These are phyloP conservation scores for Apteryx mantelli DNA, from an alignment of 2,113 vertebrate species.

Conservation along the genomic window DNA sequence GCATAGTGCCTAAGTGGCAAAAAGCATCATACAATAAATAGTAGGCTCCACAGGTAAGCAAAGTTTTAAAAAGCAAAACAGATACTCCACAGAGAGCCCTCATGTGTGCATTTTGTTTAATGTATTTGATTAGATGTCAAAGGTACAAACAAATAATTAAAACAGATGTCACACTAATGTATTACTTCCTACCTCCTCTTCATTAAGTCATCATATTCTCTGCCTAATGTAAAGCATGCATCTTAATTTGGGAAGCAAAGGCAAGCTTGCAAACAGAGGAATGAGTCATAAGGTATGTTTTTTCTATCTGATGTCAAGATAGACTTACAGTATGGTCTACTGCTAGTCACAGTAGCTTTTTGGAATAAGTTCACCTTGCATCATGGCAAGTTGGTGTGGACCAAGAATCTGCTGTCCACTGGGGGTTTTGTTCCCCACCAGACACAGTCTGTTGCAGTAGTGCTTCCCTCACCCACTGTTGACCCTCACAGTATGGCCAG, in stretches of 20 bases:
- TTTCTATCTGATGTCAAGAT: not conserved
- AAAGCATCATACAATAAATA: slow-evolving; percentile 41
- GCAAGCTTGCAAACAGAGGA: not conserved
- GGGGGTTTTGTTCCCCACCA: not conserved
- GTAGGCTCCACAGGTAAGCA: slow-evolving; percentile 43
- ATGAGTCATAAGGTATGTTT: not conserved
- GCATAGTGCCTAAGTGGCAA: slow-evolving; percentile 31
- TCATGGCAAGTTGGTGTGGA: not conserved
- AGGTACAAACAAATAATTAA: not conserved
- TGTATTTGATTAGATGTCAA: not conserved
- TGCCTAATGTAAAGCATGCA: not conserved
- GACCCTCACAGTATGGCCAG: not conserved
- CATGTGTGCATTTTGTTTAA: not conserved
- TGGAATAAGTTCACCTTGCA: not conserved
- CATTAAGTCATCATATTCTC: not conserved
- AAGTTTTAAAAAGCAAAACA: not conserved
- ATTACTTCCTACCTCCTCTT: not conserved
- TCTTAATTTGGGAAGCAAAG: not conserved
- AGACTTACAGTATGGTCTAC: not conserved
- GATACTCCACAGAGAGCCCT: not conserved
- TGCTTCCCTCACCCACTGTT: not conserved
- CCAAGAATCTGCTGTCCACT: not conserved
- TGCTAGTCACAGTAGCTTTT: not conserved
- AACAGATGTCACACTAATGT: not conserved
- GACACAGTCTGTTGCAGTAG: not conserved